Evolutionary conservation across 2,797 vertebrate species (phyloP), one percentile per base, ranked within the genome.

Genomic region (Acanthornis magna): DNA sequence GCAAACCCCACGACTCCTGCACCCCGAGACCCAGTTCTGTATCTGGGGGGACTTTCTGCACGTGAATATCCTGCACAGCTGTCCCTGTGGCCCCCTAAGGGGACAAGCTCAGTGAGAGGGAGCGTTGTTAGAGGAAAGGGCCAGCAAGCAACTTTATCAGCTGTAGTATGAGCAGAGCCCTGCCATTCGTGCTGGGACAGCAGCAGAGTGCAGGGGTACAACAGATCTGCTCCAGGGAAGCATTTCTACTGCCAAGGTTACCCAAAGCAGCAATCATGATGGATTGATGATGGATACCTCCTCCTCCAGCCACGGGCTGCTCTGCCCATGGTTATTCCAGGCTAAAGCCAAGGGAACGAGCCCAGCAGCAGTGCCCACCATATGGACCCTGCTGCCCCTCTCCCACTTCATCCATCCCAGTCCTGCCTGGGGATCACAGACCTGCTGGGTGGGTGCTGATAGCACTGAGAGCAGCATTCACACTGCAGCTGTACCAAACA

Each of bases 401-500:
- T 83, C n/a, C 51, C 79, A 26, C 40, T 50, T 38, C 8, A 78
- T 5, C 66, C 84, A 38, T 7, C 42, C 53, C 26, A 43, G 0
- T 4, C 55, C 63, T 62, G 53, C 1, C 79, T 63, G 82, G 0
- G 89, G 55, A 91, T 51, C 63, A 51, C 65, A 84, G 86, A 73
- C 38, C 76, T 71, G 58, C 40, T 11, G 71, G 88, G 60, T 11
- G 27, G 34, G 36, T 63, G 55, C 62, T 55, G 57, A 0, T 5
- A 10, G 6, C 50, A 36, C 57, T 51, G 78, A 26, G 6, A 71
- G 22, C 12, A 74, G 43, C 55, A 48, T 66, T 40, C 55, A 38
- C 63, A 77, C 70, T 34, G 55, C 79, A 92, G 51, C 91, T 88
- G 71, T 42, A 62, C 8, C 15, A 62, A 91, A 55, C 70, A 38